Percentiles rank a stretch among this genome's conserved stretches.
Conservation (phyloP, 2,888 invertebrate species). For the Cryptus armator region DNA sequence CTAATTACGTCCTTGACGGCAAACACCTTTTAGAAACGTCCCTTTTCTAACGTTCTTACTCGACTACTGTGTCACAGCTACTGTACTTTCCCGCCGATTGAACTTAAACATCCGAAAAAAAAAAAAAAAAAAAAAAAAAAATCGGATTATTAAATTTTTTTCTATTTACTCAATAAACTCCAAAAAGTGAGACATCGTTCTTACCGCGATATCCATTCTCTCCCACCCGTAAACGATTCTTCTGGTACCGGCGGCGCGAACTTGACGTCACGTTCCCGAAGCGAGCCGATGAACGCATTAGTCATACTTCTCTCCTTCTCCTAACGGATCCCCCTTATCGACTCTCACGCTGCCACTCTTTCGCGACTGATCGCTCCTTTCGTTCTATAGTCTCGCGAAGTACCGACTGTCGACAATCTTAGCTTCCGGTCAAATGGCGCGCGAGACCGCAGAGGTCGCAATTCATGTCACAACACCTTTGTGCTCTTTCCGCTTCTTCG, state of each 20-base stretch:
- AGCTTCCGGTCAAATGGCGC: constrained; percentile 13
- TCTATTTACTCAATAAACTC: constrained; percentile 2
- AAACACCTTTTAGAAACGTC: neutral
- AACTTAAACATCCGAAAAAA: neutral
- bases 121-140: neutral
- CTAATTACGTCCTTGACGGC: constrained; percentile 27
- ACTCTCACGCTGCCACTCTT: constrained; percentile 55
- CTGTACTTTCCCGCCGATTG: neutral
- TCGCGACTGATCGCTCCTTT: constrained; percentile 41
- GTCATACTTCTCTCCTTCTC: constrained; percentile 77
- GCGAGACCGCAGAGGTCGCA: neutral
- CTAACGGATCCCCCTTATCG: constrained; percentile 78
- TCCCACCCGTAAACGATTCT: neutral
- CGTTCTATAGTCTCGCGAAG: constrained; percentile 24
- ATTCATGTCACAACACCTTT: too few species aligned
- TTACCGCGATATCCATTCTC: constrained; percentile 11
- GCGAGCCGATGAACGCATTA: constrained; percentile 82
- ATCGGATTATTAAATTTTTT: neutral
- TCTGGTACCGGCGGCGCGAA: constrained; percentile 12
- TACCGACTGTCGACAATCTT: neutral
- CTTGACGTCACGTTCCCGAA: constrained; percentile 78
- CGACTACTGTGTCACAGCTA: neutral
- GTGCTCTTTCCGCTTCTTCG: too few species aligned
- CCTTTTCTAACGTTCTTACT: constrained; percentile 14
- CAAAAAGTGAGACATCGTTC: constrained; percentile 39